Percentiles rank a stretch among this genome's conserved stretches.
Conservation (phyloP, 64 coral and sea anemone genomes). For the Pachyseris speciosa region DNA sequence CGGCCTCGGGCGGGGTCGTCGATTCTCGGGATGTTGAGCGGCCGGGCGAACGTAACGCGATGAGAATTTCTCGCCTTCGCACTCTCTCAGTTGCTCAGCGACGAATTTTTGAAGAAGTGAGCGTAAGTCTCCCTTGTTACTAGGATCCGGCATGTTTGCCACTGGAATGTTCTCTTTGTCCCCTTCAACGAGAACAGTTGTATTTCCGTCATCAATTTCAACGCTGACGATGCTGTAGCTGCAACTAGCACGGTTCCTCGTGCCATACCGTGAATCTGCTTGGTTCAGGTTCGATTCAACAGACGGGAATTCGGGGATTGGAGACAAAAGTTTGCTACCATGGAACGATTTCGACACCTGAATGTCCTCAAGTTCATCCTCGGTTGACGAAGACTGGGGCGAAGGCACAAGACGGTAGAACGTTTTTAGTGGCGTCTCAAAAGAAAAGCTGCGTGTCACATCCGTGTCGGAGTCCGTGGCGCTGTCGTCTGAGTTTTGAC, state of each 20-base stretch:
- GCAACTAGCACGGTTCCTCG: slow-evolving; percentile 33
- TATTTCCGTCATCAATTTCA: slow-evolving; percentile 57
- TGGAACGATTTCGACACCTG: slow-evolving; percentile 60
- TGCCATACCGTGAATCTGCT: slow-evolving; percentile 7
- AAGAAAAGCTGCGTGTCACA: neutral
- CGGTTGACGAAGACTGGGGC: slow-evolving; percentile 91
- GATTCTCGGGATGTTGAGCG: slow-evolving; percentile 6
- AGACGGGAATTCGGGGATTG: slow-evolving; percentile 87
- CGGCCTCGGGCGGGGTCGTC: slow-evolving; percentile 12
- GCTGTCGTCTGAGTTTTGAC: slow-evolving; percentile 67
- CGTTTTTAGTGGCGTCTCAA: slow-evolving; percentile 90
- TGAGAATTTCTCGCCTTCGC: slow-evolving; percentile 54
- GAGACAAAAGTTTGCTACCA: slow-evolving; percentile 71
- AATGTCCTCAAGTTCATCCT: slow-evolving; percentile 76
- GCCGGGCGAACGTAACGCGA: slow-evolving; percentile 10
- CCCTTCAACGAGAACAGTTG: slow-evolving; percentile 52
- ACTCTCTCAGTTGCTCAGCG: slow-evolving; percentile 77
- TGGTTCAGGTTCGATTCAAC: slow-evolving; percentile 61
- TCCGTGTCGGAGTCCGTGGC: slow-evolving; percentile 28
- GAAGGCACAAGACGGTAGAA: slow-evolving; percentile 95
- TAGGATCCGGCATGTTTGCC: neutral
- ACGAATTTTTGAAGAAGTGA: slow-evolving; percentile 81
- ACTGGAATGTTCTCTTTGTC: slow-evolving; percentile 51
- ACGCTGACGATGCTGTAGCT: slow-evolving; percentile 70
- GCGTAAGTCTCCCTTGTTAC: slow-evolving; percentile 34